Conservation (phyloP, 1,140 invertebrate species). For the Caenorhabditis briggsae region DNA sequence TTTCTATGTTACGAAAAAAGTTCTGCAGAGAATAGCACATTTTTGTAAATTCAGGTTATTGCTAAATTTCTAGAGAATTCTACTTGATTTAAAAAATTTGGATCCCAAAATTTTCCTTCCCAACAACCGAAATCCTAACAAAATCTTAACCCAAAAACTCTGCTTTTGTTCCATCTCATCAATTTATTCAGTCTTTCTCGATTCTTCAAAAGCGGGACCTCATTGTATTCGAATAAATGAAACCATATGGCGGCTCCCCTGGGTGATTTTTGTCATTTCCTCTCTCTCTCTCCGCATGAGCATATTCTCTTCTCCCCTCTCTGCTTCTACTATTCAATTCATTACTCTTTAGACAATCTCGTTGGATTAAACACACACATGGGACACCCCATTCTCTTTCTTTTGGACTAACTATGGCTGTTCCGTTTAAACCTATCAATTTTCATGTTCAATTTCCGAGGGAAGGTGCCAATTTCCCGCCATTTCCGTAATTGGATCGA, state of each 20-base stretch:
- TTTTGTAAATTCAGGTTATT: no score
- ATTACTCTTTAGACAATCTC: slow-evolving; percentile 12
- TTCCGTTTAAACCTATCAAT: slow-evolving; percentile 52
- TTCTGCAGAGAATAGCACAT: no score
- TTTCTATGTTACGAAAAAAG: no score
- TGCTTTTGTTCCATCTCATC: not conserved
- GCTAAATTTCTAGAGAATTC: no score
- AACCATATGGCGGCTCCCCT: slow-evolving; percentile 48
- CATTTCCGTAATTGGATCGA: slow-evolving; percentile 42
- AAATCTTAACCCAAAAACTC: no score
- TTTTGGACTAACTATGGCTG: not conserved
- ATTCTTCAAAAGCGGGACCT: not conserved
- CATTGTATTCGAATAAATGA: slow-evolving; percentile 53
- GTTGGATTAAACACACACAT: slow-evolving; percentile 49
- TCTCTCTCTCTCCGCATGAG: slow-evolving; percentile 24
- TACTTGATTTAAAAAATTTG: no score
- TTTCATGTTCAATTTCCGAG: slow-evolving; percentile 48
- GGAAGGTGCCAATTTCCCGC: slow-evolving; percentile 22
- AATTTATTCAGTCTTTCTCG: slow-evolving; percentile 21
- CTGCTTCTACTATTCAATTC: slow-evolving; percentile 17
- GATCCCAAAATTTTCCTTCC: no score
- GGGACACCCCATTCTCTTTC: slow-evolving; percentile 22
- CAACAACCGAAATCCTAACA: no score
- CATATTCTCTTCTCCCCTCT: not conserved
- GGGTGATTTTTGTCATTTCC: slow-evolving; percentile 52